Evolutionary conservation across 2,797 vertebrate genomes (phyloP), one percentile per base, ranked within the genome.

Genomic region (Pseudochaenichthys georgianus): DNA sequence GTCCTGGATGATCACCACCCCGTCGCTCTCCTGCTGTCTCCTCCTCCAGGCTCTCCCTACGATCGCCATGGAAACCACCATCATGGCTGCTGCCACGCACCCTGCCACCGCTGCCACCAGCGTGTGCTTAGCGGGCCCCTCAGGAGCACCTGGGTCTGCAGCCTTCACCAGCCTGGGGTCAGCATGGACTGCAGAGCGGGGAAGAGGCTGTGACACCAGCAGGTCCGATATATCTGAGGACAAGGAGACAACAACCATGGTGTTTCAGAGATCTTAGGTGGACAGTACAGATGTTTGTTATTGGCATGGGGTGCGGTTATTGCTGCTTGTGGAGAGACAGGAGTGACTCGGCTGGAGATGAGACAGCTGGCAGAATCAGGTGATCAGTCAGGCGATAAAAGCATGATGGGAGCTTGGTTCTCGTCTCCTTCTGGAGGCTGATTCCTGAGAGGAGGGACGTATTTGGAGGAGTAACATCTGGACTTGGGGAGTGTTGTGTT

Each of bases 171-270:
- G 88, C 78, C 86, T 92, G 31, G 48, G 82, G 17, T 88, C 68
- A 43, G 92, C 16, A n/a, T 57, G 82, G 38, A 62, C 68, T 0
- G 28, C 64, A 9, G 88, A 46, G 10, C 7, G 42, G 8, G 90
- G 86, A 7, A 83, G 19, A 0, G 84, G 72, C 64, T 93, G 79
- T 53, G 91, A 72, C 42, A 51, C 53, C 81, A 95, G 89, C 60
- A 98, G 94, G 70, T 93, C 54, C 0, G 95, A 95, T 64, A 96
- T 92, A 83, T 98, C 97, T 97, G 80, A 28, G 63, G 50, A 70
- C 65, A 1, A 58, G 54, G 42, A 31, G 52, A 41, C 23, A 10
- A 66, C 21, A 46, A 42, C 5, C 2, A 0, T 6, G 72, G 50
- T 0, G 3, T 52, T 64, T 63, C 53, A 61, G 4, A 59, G 9